Base-by-base conservation (phyloP, 2,113 vertebrate genomes). In the Phyllopteryx taeniolatus region DNA sequence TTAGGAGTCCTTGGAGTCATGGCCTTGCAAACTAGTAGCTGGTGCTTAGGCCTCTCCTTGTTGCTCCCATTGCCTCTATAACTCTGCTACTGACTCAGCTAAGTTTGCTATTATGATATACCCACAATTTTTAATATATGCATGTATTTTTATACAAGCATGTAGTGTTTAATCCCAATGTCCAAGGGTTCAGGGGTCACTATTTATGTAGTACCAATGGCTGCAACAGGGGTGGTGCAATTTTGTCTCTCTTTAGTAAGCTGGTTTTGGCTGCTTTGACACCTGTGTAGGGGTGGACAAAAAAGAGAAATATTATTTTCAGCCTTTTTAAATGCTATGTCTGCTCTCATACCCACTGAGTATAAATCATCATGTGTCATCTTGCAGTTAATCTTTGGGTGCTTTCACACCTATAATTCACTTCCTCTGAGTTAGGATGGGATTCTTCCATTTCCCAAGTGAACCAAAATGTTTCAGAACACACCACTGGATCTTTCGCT, bases 191-290 rank as follows among this genome's bases (percentile, higher is more conserved):
- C 43, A 66, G 14, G 5, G 8, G 43, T 31, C 44, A 47, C 22
- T 66, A 8, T 66, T 66, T 66, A 31, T 44, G 44, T 31, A 22
- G 44, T 47, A 46, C 44, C 44, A 66, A 17, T 74, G 67, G 33
- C 27, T 53, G 49, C 33, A 68, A 68, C 33, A 42, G 33, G 11
- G 35, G 42, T 33, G 43, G 20, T 47, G 56, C 43, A 11, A 61
- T 33, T 60, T 47, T 60, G 8, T 46, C 39, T 70, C 56, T 70
- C n/a, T 70, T 59, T 19, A 70, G 70, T 44, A 71, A 61, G 19
- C 19, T 71, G 70, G 13, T 71, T 47, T 8, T 35, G 57, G 44
- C 27, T 35, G 47, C 59, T 42, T 20, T 61, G 17, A 20, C 14
- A 42, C 51, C 67, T 68, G 67, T 35, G 44, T 33, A 15, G 47